phyloP scores from a whole-genome alignment of 2,797 vertebrate species.

The Pipistrellus kuhlii region DNA sequence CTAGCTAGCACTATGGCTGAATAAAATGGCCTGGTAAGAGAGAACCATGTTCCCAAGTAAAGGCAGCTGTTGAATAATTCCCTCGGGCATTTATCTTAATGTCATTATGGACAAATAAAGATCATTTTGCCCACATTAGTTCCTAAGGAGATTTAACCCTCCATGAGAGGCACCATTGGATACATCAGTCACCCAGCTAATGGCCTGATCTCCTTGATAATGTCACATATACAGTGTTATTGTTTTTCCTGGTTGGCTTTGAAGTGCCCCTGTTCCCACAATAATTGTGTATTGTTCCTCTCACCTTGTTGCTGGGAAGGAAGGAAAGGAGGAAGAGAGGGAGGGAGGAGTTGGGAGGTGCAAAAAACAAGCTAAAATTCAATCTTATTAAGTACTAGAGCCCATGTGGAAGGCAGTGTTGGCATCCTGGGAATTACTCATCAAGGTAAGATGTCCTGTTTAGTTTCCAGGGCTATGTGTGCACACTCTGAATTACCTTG shows the following conservation, averaged over 20 bases:
- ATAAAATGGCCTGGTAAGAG: background rate
- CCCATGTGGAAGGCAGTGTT: background rate
- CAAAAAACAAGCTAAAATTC: constrained; percentile 45
- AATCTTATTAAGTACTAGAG: constrained; percentile 28
- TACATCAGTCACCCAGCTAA: constrained; percentile 52
- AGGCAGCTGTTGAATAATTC: constrained; percentile 44
- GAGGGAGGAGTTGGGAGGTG: background rate
- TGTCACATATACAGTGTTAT: constrained; percentile 9
- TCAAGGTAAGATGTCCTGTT: background rate
- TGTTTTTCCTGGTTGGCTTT: constrained; percentile 45
- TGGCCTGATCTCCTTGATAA: constrained; percentile 58
- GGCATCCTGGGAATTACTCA: constrained; percentile 3
- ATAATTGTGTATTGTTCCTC: constrained; percentile 46
- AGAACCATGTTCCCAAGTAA: constrained; percentile 36
- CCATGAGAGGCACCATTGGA: background rate
- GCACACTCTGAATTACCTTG: background rate
- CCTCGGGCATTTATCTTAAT: constrained; percentile 54
- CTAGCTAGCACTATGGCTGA: background rate
- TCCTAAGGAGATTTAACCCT: constrained; percentile 47
- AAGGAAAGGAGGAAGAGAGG: background rate
- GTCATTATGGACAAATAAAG: constrained; percentile 57
- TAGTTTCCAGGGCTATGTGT: background rate
- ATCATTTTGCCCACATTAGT: constrained; percentile 56
- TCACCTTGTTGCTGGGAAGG: constrained; percentile 49
- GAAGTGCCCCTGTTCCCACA: background rate